A percentile compares a stretch with the other conserved stretches of the same genome.
Conservation (phyloP, 2,113 vertebrate species). For the Aramus guarauna region DNA sequence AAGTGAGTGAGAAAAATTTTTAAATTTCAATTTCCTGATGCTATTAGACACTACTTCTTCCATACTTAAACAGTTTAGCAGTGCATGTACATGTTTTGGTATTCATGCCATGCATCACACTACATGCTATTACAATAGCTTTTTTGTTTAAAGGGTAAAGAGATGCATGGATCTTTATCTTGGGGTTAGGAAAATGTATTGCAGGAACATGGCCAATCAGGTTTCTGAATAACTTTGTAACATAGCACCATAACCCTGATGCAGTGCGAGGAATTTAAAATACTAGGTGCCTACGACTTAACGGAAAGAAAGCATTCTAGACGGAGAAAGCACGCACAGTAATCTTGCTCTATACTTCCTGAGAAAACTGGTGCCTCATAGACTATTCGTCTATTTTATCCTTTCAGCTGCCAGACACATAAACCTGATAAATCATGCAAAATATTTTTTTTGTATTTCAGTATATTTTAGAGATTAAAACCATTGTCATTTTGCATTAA, state of each 20-base stretch:
- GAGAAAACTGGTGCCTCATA: constrained; percentile 12
- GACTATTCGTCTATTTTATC: constrained; percentile 32
- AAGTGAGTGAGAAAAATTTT: constrained; percentile 85
- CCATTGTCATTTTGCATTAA: not conserved
- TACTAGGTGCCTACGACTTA: not conserved
- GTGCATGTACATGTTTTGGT: constrained; percentile 77
- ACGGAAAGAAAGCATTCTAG: not conserved
- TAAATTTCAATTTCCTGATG: constrained; percentile 92
- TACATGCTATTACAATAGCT: constrained; percentile 81
- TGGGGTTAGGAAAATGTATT: constrained; percentile 81
- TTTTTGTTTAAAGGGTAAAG: constrained; percentile 83
- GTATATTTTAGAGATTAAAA: constrained; percentile 41
- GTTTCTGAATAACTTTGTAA: constrained; percentile 76
- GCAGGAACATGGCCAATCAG: constrained; percentile 79
- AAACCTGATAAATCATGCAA: constrained; percentile 46
- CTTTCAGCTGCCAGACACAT: constrained; percentile 37
- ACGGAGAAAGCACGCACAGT: not conserved
- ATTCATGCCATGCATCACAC: constrained; percentile 75
- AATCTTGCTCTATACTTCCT: constrained; percentile 22
- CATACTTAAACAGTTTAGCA: constrained; percentile 82
- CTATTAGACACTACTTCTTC: constrained; percentile 85
- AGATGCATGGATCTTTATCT: constrained; percentile 84
- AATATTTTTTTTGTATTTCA: not conserved
- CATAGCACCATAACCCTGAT: constrained; percentile 71
- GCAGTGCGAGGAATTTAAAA: constrained; percentile 66